Conservation (phyloP, 2,113 vertebrate genomes). For the Acrocephalus kingi region DNA sequence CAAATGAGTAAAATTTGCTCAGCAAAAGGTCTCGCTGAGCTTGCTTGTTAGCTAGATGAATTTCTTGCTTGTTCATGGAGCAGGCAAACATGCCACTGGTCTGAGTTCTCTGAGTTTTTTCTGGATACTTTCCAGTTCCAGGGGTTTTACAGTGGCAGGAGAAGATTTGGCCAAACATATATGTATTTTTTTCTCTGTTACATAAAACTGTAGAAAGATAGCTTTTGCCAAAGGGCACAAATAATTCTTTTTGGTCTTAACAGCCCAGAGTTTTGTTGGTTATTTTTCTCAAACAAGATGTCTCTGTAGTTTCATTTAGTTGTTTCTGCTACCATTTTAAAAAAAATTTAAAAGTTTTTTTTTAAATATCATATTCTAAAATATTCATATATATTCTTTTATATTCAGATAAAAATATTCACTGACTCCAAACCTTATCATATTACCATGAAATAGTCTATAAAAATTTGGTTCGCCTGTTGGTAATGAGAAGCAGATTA, state of each 20-base stretch:
- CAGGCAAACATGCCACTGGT: conserved; percentile 1
- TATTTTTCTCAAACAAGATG: not conserved
- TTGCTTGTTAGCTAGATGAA: conserved; percentile 18
- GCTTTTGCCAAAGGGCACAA: not conserved
- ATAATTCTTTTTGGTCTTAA: not conserved
- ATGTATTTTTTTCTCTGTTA: not conserved
- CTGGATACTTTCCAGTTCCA: conserved; percentile 33
- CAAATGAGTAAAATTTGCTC: conserved; percentile 6
- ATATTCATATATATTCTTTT: not conserved
- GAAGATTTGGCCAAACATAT: conserved; percentile 6
- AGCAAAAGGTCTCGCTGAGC: not conserved
- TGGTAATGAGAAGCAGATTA: not conserved
- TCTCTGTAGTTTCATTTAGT: not conserved
- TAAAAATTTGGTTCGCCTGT: not conserved
- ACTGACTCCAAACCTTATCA: not conserved
- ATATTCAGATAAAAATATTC: not conserved
- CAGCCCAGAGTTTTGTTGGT: not conserved
- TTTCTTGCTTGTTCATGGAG: conserved; percentile 36
- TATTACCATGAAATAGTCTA: not conserved
- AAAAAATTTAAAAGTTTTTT: not conserved
- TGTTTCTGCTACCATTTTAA: not conserved
- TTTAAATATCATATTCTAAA: not conserved
- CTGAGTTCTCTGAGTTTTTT: conserved; percentile 1
- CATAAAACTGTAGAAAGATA: conserved; percentile 20
- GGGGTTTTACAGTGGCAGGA: not conserved